Percentiles rank a stretch among this genome's conserved stretches.
Conservation (phyloP, 1,140 invertebrate species). For the Hyphantria cunea region DNA sequence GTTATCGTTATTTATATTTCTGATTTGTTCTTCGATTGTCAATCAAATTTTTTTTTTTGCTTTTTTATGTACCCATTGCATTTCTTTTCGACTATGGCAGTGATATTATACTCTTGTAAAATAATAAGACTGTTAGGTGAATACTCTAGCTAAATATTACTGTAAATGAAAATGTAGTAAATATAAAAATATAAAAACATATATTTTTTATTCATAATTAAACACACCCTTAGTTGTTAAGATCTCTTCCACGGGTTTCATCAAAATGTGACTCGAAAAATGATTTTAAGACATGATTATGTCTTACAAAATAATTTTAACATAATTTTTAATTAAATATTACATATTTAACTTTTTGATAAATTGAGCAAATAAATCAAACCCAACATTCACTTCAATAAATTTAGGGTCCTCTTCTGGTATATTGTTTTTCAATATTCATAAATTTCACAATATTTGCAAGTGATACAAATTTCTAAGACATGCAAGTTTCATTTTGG, state of each 20-base stretch:
- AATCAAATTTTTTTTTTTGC: constrained; percentile 32
- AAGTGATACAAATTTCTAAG: too few relatives aligned
- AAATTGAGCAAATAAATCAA: too few relatives aligned
- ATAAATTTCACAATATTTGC: too few relatives aligned
- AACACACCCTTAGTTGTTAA: constrained; percentile 9
- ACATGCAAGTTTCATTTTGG: too few relatives aligned
- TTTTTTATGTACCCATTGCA: constrained; percentile 69
- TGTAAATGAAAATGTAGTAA: constrained; percentile 53
- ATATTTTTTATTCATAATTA: constrained; percentile 39
- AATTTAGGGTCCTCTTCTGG: too few relatives aligned
- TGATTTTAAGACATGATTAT: not conserved
- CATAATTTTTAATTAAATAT: too few relatives aligned
- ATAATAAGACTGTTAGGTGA: constrained; percentile 79
- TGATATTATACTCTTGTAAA: constrained; percentile 76
- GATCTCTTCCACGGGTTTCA: not conserved
- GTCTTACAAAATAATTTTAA: too few relatives aligned
- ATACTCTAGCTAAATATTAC: constrained; percentile 74
- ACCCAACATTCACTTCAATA: too few relatives aligned
- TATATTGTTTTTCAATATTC: too few relatives aligned
- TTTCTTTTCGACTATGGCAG: constrained; percentile 58
- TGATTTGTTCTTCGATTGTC: constrained; percentile 32
- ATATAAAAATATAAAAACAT: constrained; percentile 58
- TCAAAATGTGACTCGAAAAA: constrained; percentile 3
- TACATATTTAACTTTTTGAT: too few relatives aligned
- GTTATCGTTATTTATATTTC: constrained; percentile 26